Percentiles rank a stretch among this genome's conserved stretches.
Evolutionary conservation across 2,797 vertebrate genomes (phyloP).

Genomic region (Triplophysa yarkandensis): DNA sequence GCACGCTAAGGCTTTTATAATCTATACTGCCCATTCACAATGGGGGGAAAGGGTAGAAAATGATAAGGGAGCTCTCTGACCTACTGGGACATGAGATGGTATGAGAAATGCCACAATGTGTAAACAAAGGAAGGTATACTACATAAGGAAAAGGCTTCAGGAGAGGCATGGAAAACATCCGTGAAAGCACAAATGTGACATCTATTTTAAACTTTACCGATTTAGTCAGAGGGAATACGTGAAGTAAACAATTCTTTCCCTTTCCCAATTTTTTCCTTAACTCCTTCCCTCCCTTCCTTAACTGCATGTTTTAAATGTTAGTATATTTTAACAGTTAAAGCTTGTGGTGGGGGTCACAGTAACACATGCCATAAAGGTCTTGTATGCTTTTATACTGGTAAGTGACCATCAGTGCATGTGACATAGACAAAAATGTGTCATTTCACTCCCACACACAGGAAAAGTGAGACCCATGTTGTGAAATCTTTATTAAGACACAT

Average conservation of each 20-base stretch:
- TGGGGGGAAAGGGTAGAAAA: slow-evolving; percentile 58
- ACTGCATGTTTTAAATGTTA: no score
- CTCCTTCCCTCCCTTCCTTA: no score
- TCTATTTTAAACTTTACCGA: no score
- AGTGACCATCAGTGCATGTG: neutral
- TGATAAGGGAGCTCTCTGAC: slow-evolving; percentile 65
- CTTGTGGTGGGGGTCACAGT: no score
- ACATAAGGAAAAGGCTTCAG: neutral
- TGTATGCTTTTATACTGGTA: no score
- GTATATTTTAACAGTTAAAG: no score
- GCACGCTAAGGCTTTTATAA: slow-evolving; percentile 55
- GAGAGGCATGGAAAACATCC: slow-evolving; percentile 20
- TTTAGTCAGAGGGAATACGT: no score
- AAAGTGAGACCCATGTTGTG: neutral
- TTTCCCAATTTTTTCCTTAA: no score
- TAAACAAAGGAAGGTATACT: neutral
- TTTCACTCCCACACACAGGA: neutral
- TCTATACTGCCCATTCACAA: slow-evolving; percentile 6
- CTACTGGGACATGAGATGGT: slow-evolving; percentile 16
- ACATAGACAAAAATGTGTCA: neutral
- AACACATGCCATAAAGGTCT: no score
- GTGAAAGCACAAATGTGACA: no score
- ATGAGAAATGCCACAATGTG: neutral
- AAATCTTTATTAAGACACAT: neutral
- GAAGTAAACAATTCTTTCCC: no score